Evolutionary conservation across 2,888 invertebrate genomes (phyloP).

Genomic region (Bombyx huttoni): DNA sequence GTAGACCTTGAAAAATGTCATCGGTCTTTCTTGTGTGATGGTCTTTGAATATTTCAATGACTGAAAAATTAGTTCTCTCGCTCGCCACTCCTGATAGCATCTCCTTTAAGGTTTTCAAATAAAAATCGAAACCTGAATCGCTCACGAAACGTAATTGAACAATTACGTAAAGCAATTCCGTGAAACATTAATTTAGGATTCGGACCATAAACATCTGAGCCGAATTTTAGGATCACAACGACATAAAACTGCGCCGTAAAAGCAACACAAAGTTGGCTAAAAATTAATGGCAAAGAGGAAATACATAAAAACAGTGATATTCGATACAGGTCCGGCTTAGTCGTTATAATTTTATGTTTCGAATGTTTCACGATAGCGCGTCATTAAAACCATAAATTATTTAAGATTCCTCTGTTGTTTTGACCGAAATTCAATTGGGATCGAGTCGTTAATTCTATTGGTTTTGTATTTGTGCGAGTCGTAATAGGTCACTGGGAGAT

Average conservation of each 20-base stretch:
- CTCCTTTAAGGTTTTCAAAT: too few species aligned
- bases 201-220: conserved; percentile 32
- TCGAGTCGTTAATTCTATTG: neutral
- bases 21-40: too few species aligned
- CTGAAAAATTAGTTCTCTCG: too few species aligned
- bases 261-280: conserved; percentile 28
- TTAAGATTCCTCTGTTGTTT: neutral
- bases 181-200: conserved; percentile 26
- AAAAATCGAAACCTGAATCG: too few species aligned
- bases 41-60: too few species aligned
- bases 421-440: neutral
- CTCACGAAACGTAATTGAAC: conserved; percentile 1
- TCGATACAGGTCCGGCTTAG: conserved; percentile 14
- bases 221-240: conserved; percentile 26
- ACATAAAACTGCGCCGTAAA: conserved; percentile 39
- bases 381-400: conserved; percentile 14
- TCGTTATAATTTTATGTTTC: conserved; percentile 19
- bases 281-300: conserved; percentile 28
- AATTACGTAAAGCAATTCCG: conserved; percentile 21
- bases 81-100: too few species aligned
- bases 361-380: conserved; percentile 18
- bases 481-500: neutral
- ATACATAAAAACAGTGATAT: conserved; percentile 21
- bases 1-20: too few species aligned
- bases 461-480: neutral